These are phyloP conservation scores for Narcine bancroftii DNA, from an alignment of 2,113 vertebrate genomes.

Conservation along the genomic window DNA sequence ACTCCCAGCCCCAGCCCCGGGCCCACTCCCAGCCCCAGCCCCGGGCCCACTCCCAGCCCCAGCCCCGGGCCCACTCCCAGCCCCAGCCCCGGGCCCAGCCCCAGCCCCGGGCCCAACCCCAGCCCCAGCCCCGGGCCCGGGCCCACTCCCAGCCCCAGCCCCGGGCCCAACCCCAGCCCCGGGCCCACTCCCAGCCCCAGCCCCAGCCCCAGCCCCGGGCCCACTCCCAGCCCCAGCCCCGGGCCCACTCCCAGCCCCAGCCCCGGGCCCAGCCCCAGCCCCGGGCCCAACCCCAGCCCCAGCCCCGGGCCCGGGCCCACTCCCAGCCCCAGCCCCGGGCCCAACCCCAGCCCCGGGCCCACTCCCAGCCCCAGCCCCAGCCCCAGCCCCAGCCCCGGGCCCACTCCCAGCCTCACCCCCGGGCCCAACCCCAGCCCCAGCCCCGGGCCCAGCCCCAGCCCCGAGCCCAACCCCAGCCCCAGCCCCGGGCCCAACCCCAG, in stretches of 20 bases:
- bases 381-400: too few species aligned
- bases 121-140: too few species aligned
- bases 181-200: too few species aligned
- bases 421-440: not conserved
- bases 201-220: not conserved
- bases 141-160: not conserved
- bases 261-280: too few species aligned
- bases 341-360: too few species aligned
- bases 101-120: not conserved
- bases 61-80: too few species aligned
- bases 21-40: fast-evolving
- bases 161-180: not conserved
- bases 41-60: not conserved
- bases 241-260: fast-evolving
- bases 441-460: too few species aligned
- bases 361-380: not conserved
- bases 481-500: not conserved
- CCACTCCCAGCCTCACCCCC: not conserved
- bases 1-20: not conserved
- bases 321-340: not conserved
- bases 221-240: not conserved
- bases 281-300: not conserved
- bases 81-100: not conserved
- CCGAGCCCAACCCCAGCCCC: too few species aligned
- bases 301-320: not conserved